Conservation (phyloP, 1,140 invertebrate genomes). For the Leucophenga varia region DNA sequence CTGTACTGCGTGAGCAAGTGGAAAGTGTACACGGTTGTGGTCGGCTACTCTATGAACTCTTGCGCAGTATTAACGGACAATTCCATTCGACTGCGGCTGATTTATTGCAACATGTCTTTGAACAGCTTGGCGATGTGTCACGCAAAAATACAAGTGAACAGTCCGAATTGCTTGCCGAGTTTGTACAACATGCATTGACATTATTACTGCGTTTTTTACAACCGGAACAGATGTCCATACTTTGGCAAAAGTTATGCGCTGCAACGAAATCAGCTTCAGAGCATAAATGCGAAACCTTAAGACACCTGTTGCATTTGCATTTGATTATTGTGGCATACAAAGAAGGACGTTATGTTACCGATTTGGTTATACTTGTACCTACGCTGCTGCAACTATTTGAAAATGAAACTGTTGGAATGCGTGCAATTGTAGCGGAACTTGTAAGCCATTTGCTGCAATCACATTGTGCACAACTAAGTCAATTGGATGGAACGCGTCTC, state of each 20-base stretch:
- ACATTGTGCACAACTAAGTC: constrained; percentile 62
- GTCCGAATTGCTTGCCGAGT: constrained; percentile 64
- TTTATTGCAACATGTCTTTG: constrained; percentile 66
- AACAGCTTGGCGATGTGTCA: constrained; percentile 58
- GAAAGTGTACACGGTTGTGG: constrained; percentile 74
- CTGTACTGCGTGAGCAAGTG: constrained; percentile 66
- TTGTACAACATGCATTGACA: constrained; percentile 64
- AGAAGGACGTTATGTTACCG: constrained; percentile 65
- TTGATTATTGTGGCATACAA: constrained; percentile 64
- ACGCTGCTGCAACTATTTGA: constrained; percentile 62
- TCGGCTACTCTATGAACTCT: constrained; percentile 81
- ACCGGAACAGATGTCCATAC: constrained; percentile 62
- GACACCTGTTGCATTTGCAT: constrained; percentile 57
- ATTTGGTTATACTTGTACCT: constrained; percentile 60
- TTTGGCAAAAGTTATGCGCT: constrained; percentile 60
- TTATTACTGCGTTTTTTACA: constrained; percentile 63
- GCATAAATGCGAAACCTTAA: neutral
- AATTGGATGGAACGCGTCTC: constrained; percentile 69
- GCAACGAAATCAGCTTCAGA: neutral
- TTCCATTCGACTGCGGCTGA: constrained; percentile 77
- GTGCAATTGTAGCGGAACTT: constrained; percentile 15
- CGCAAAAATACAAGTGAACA: constrained; percentile 61
- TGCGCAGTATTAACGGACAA: constrained; percentile 75
- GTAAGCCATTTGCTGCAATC: constrained; percentile 32
- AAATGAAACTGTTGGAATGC: neutral